A percentile compares a stretch with the other conserved stretches of the same genome.
phyloP scores from a whole-genome alignment of 2,113 vertebrate genomes.

The Galbula dea region DNA sequence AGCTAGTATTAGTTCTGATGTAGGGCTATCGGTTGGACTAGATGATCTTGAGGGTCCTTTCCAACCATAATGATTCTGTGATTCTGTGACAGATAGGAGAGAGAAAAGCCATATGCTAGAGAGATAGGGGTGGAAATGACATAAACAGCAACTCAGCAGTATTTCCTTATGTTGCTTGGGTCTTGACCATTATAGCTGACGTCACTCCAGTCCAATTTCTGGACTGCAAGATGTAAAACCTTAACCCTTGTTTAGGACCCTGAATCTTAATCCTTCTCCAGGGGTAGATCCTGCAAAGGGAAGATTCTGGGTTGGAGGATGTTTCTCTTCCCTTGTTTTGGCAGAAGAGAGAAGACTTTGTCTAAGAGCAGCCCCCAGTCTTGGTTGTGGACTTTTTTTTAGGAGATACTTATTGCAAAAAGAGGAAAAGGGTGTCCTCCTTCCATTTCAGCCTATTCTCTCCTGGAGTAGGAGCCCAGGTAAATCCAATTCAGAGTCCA shows the following conservation, averaged over 20 bases:
- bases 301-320: background rate
- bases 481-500: background rate
- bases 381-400: background rate
- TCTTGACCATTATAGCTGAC: background rate
- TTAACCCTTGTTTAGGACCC: background rate
- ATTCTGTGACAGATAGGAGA: background rate
- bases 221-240: background rate
- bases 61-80: too few species aligned
- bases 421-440: background rate
- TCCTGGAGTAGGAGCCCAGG: background rate
- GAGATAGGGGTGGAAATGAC: background rate
- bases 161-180: background rate
- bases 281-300: background rate
- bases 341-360: background rate
- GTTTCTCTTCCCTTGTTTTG: background rate
- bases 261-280: background rate
- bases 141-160: slow-evolving; percentile 17
- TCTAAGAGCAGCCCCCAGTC: background rate
- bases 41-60: too few species aligned
- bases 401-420: background rate
- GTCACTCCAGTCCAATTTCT: background rate
- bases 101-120: background rate
- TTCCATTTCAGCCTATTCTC: background rate
- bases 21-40: too few species aligned
- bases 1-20: background rate